Evolutionary conservation across 1,140 invertebrate genomes (phyloP), one percentile per base, ranked within the genome.

Genomic region (Psilanteris sp.): DNA sequence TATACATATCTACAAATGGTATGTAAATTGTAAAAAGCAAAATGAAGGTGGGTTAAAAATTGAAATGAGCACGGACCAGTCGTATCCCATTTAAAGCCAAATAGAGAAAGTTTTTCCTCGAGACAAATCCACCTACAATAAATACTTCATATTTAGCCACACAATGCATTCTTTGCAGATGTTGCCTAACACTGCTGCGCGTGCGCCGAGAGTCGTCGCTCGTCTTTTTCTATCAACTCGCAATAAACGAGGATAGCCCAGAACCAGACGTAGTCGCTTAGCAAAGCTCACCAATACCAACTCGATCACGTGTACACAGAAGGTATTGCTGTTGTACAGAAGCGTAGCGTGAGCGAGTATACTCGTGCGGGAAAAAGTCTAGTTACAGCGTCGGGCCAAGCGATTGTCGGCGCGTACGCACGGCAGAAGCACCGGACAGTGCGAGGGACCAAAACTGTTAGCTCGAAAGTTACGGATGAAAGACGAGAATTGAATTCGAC

Each of bases 81-180:
- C n/a, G 13, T 3, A 16, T n/a, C 14, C 4, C 32, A 15, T 39
- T 39, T 31, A 9, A 2, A 7, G 7, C 3, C 10, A 64, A 50
- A 15, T 44, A 26, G 46, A 67, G 48, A 67, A 55, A 67, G 62
- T 55, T 34, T 64, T 52, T 50, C 8, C 4, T 11, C 36, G 10
- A 14, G 32, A 29, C 26, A 55, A 67, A 55, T 67, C 50, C 46
- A 48, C 62, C 50, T 55, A 55, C 48, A 55, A 67, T 67, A 67
- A 67, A 67, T 67, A 55, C 50, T 67, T 67, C 41, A 67, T 67
- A 67, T 54, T 67, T 55, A 67, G 24, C 26, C 44, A 43, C 27
- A 68, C 52, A 57, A 50, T 50, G 41, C 50, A 67, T 55, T 67
- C 61, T 55, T 66, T 46, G 18, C n/a, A 37, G 26, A 29, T 3